Evolutionary conservation across 2,113 vertebrate species (phyloP).

Genomic region (Poeciliopsis retropinna): DNA sequence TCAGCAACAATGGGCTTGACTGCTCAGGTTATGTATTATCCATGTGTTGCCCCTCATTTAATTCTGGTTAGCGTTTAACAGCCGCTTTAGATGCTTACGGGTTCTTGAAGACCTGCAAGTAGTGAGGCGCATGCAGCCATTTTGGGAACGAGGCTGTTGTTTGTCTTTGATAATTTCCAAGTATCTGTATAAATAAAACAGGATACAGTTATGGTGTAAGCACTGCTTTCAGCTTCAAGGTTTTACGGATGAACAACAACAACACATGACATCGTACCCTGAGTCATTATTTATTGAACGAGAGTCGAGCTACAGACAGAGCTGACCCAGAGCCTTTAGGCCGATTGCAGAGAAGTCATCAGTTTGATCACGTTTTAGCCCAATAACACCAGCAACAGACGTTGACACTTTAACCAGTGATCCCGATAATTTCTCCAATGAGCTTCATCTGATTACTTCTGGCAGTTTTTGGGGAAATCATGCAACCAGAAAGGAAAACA

Average conservation of each 20-base stretch:
- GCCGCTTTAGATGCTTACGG: too few relatives aligned
- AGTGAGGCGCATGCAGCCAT: not conserved
- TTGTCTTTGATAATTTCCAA: not conserved
- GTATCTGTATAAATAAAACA: not conserved
- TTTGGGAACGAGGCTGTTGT: not conserved
- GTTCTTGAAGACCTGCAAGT: not conserved
- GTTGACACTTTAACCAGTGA: not conserved
- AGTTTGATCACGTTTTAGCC: not conserved
- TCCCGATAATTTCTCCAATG: not conserved
- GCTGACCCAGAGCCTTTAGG: not conserved
- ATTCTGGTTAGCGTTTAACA: too few relatives aligned
- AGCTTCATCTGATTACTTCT: not conserved
- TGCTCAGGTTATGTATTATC: too few relatives aligned
- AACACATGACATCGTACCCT: not conserved
- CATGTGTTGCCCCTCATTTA: too few relatives aligned
- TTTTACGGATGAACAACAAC: not conserved
- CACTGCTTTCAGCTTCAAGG: not conserved
- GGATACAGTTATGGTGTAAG: not conserved
- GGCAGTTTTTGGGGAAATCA: not conserved
- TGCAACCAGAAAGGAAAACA: not conserved
- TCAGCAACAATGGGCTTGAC: too few relatives aligned
- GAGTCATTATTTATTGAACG: slow-evolving; percentile 2
- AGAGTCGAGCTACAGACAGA: not conserved
- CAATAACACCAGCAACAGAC: not conserved
- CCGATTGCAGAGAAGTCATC: not conserved